phyloP scores from a whole-genome alignment of 2,113 vertebrate genomes.

The Holacanthus passer region DNA sequence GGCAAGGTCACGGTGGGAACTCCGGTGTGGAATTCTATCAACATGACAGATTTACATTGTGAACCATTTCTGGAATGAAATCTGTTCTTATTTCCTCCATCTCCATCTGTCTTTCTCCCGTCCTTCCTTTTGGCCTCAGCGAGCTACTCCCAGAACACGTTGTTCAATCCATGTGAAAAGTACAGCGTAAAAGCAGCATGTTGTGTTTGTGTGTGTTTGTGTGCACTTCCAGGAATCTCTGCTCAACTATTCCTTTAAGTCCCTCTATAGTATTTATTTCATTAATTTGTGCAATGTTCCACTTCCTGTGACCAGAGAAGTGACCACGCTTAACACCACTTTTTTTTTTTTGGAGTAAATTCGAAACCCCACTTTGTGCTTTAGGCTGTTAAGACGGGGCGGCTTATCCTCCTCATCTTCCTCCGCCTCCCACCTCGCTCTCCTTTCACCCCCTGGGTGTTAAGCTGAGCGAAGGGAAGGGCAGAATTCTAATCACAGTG shows the following conservation, averaged over 20 bases:
- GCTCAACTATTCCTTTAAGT: too few species aligned
- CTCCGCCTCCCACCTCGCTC: slow-evolving; percentile 32
- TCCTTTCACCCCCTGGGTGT: slow-evolving; percentile 44
- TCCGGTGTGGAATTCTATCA: neutral
- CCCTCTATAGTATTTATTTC: neutral
- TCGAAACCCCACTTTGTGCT: neutral
- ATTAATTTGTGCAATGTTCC: neutral
- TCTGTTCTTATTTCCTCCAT: too few species aligned
- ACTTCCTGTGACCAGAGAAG: neutral
- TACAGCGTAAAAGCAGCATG: neutral
- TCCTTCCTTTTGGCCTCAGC: too few species aligned
- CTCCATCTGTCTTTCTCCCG: too few species aligned
- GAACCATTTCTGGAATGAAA: too few species aligned
- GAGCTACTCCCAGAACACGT: too few species aligned
- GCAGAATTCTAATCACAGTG: slow-evolving; percentile 72
- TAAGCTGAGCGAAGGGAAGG: slow-evolving; percentile 58
- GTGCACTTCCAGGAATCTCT: too few species aligned
- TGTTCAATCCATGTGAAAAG: neutral
- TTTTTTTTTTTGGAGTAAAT: neutral
- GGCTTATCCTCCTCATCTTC: neutral
- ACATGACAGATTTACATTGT: neutral
- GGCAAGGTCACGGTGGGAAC: neutral
- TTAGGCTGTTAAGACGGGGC: neutral
- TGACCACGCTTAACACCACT: neutral
- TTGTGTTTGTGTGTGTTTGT: too few species aligned